These are phyloP conservation scores for Morone chrysops DNA, from an alignment of 2,113 vertebrate species.

Conservation along the genomic window DNA sequence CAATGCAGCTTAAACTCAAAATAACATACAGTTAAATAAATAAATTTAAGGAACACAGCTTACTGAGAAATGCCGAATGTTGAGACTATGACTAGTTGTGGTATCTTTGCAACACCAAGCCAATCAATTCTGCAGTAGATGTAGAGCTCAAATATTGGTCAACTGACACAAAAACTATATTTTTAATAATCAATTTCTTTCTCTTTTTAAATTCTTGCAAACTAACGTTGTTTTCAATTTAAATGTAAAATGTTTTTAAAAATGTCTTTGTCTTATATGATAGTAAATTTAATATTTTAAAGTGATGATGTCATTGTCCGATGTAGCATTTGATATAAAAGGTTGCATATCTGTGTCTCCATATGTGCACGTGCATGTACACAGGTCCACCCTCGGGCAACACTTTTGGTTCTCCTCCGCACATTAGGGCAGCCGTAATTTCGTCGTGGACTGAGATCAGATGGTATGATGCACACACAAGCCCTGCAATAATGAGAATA, in stretches of 20 bases:
- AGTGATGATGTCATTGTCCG: not conserved
- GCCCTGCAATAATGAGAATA: conserved; percentile 55
- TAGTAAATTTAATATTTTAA: not conserved
- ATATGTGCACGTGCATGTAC: not conserved
- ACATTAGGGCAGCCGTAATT: conserved; percentile 22
- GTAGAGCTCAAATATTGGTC: not conserved
- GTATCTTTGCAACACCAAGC: not conserved
- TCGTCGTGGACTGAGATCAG: conserved; percentile 34
- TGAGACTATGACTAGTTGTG: not conserved
- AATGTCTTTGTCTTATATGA: not conserved
- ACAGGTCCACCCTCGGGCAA: conserved; percentile 5
- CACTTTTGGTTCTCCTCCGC: conserved; percentile 19
- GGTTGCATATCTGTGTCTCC: not conserved
- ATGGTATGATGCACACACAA: conserved; percentile 29
- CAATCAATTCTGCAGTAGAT: not conserved
- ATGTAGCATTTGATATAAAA: not conserved
- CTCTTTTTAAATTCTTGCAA: not conserved
- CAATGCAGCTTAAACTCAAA: not conserved
- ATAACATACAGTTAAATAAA: not conserved
- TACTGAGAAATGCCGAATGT: too few relatives aligned
- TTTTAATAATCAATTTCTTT: not conserved
- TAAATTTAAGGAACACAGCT: not conserved
- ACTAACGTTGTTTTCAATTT: not conserved
- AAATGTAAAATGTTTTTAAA: not conserved
- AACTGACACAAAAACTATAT: not conserved